phyloP scores from a whole-genome alignment of 1,140 invertebrate genomes.

The Popillia japonica region DNA sequence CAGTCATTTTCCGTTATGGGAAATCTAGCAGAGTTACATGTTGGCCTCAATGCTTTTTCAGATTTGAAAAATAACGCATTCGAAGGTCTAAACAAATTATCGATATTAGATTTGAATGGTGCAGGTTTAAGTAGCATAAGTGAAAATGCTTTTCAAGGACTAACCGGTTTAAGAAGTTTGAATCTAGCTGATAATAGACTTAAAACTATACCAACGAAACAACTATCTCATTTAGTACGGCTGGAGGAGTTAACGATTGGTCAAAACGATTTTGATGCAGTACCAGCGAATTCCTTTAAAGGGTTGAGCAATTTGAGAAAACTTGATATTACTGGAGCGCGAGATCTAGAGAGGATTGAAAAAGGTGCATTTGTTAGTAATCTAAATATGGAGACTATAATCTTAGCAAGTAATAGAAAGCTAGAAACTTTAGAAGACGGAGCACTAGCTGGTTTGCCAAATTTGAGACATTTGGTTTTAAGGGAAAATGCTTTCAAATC shows the following conservation, averaged over 20 bases:
- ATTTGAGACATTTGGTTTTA: conserved; percentile 76
- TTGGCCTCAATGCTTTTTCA: conserved; percentile 83
- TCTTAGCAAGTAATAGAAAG: conserved; percentile 79
- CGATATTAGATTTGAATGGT: conserved; percentile 80
- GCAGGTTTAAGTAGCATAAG: conserved; percentile 81
- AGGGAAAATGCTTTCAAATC: conserved; percentile 80
- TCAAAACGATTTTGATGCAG: conserved; percentile 78
- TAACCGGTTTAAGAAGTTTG: conserved; percentile 75
- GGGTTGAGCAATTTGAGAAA: conserved; percentile 78
- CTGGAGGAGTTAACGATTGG: conserved; percentile 83
- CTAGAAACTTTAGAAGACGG: conserved; percentile 76
- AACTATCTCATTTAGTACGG: conserved; percentile 73
- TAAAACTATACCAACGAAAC: conserved; percentile 75
- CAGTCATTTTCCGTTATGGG: conserved; percentile 74
- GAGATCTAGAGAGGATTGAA: conserved; percentile 73
- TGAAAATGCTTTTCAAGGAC: conserved; percentile 76
- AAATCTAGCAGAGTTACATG: conserved; percentile 81
- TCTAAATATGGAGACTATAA: conserved; percentile 79
- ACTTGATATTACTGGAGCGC: conserved; percentile 79
- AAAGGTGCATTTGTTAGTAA: conserved; percentile 81
- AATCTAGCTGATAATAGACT: conserved; percentile 83
- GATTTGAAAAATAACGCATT: conserved; percentile 78
- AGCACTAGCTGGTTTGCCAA: conserved; percentile 78
- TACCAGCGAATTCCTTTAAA: conserved; percentile 77
- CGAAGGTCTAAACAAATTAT: conserved; percentile 74